Evolutionary conservation across 2,113 vertebrate species (phyloP), one percentile per base, ranked within the genome.

Genomic region (Equus quagga): DNA sequence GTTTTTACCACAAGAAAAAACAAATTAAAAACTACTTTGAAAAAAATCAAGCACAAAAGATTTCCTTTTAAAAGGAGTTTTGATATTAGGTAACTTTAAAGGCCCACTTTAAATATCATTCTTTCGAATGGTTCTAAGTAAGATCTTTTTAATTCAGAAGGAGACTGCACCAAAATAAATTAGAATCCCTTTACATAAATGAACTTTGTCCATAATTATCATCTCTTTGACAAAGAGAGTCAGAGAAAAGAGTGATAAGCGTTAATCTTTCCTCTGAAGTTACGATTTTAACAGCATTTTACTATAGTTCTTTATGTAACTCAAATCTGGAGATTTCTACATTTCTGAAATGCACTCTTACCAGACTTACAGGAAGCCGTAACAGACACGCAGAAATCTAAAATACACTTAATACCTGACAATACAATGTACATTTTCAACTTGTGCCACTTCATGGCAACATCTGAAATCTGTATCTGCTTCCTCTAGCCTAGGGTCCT

Each of bases 51-150:
- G 44, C 58, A 96, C 54, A 56, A 84, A 79, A 72, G 17, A 81
- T 60, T 96, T 46, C 17, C 96, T 96, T 96, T 80, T 18, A 64
- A 78, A 78, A 80, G 51, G n/a, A 94, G 85, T 91, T 94, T 58
- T 85, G 65, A 64, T 69, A 58, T 58, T 67, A 89, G 41, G 36
- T 65, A 51, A 21, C 44, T 76, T 96, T 87, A 64, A 93, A 95
- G 19, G 26, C 24, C 46, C 17, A 58, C 8, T 94, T 90, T 90
- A 97, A 97, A 69, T 87, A 89, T 58, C 89, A 83, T 79, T 87
- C 89, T 89, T 92, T 67, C 23, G 9, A 90, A 83, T 73, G 2
- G 44, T 89, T 82, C 51, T 76, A 96, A 23, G 8, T 81, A 91
- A 96, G 51, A 86, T 24, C 10, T 73, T 85, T 80, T 79, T 87